Conservation (phyloP, 2,888 invertebrate genomes). For the Isoperla grammatica region DNA sequence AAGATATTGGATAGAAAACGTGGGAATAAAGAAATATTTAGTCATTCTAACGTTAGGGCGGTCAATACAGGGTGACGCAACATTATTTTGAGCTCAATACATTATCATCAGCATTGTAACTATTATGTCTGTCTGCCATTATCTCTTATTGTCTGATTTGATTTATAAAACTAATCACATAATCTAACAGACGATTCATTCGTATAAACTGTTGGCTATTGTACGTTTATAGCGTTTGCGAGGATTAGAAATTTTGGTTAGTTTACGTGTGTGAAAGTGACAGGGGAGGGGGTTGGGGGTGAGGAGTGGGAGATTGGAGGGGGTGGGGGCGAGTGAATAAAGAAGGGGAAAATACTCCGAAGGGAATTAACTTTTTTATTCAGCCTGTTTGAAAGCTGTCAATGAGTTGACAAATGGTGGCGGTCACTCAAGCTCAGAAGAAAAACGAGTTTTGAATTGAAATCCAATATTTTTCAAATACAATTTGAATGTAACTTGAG, state of each 20-base stretch:
- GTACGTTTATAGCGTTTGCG: no score
- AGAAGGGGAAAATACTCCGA: slow-evolving; percentile 7
- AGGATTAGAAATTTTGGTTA: slow-evolving; percentile 2
- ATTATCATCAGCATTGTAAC: no score
- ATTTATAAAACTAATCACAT: no score
- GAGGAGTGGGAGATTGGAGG: neutral
- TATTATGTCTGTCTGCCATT: no score
- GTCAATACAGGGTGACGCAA: no score
- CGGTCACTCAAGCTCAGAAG: slow-evolving; percentile 31
- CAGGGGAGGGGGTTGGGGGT: neutral
- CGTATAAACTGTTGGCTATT: no score
- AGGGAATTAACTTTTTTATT: slow-evolving; percentile 28
- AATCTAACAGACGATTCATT: no score
- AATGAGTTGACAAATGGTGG: slow-evolving; percentile 31
- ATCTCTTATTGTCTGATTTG: no score
- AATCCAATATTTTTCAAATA: slow-evolving; percentile 34
- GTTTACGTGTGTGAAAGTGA: slow-evolving; percentile 11
- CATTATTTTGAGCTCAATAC: no score
- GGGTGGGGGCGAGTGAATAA: slow-evolving; percentile 1
- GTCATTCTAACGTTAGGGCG: no score
- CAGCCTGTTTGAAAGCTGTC: slow-evolving; percentile 26
- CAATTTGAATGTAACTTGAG: slow-evolving; percentile 21
- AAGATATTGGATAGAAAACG: no score
- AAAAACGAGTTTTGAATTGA: slow-evolving; percentile 35
- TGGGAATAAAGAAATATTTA: no score